Evolutionary conservation across 2,797 vertebrate genomes (phyloP).

Genomic region (Ficedula albicollis): DNA sequence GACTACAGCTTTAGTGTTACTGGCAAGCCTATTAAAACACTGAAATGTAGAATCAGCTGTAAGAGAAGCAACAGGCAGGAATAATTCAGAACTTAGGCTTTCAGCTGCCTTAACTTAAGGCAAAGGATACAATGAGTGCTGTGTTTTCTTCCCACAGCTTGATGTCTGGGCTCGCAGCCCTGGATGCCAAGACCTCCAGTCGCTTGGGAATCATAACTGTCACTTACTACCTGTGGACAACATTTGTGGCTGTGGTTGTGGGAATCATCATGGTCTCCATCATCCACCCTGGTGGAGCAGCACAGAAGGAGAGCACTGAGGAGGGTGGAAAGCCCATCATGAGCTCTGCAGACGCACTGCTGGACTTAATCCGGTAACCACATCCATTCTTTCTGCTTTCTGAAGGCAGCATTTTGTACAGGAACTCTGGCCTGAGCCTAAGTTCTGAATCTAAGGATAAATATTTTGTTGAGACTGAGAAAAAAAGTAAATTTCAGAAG

Average conservation of each 20-base stretch:
- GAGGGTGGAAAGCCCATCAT: slow-evolving; percentile 90
- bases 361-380: slow-evolving; percentile 92
- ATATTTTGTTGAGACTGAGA: neutral
- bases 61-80: neutral
- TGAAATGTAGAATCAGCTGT: neutral
- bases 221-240: slow-evolving; percentile 97
- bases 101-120: neutral
- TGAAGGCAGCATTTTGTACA: neutral
- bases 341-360: slow-evolving; percentile 94
- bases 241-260: slow-evolving; percentile 92
- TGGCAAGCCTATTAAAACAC: neutral
- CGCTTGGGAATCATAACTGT: slow-evolving; percentile 92
- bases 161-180: slow-evolving; percentile 94
- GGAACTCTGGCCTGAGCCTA: neutral
- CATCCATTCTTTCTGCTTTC: neutral
- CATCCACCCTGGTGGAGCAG: slow-evolving; percentile 92
- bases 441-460: neutral
- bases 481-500: neutral
- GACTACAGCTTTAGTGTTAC: neutral
- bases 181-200: slow-evolving; percentile 94
- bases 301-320: slow-evolving; percentile 90
- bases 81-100: neutral
- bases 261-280: slow-evolving; percentile 95
- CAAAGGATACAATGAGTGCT: neutral
- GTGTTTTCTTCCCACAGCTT: slow-evolving; percentile 78